These are phyloP conservation scores for Neosilurus mollespiculum DNA, from an alignment of 2,797 vertebrate species.

Conservation along the genomic window DNA sequence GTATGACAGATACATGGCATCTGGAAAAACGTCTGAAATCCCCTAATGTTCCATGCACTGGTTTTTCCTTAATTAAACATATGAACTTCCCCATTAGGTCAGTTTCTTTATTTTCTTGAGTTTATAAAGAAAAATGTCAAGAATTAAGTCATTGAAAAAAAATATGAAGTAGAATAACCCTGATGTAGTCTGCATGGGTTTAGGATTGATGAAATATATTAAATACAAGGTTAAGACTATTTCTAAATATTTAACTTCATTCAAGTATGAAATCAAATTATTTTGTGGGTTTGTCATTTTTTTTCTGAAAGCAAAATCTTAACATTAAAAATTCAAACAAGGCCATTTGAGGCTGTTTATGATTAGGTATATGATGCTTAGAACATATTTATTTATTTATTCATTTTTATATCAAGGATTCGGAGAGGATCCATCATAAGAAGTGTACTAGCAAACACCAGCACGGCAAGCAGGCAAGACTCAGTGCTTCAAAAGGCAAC, in stretches of 20 bases:
- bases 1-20: neutral
- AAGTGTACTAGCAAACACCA: too few relatives aligned
- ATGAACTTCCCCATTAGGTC: neutral
- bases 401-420: too few relatives aligned
- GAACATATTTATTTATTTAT: too few relatives aligned
- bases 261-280: neutral
- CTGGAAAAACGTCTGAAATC: conserved; percentile 4
- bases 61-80: neutral
- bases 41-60: neutral
- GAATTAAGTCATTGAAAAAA: neutral
- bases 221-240: neutral
- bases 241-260: neutral
- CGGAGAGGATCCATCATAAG: too few relatives aligned
- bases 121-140: neutral
- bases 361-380: too few relatives aligned
- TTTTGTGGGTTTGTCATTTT: neutral
- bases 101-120: neutral
- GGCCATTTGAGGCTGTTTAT: neutral
- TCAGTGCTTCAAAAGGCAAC: too few relatives aligned
- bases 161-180: neutral
- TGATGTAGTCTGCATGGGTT: neutral
- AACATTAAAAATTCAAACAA: neutral
- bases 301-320: neutral
- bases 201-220: neutral
- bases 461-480: too few relatives aligned